Conservation (phyloP, 2,113 vertebrate genomes). For the Amazona vittata region DNA sequence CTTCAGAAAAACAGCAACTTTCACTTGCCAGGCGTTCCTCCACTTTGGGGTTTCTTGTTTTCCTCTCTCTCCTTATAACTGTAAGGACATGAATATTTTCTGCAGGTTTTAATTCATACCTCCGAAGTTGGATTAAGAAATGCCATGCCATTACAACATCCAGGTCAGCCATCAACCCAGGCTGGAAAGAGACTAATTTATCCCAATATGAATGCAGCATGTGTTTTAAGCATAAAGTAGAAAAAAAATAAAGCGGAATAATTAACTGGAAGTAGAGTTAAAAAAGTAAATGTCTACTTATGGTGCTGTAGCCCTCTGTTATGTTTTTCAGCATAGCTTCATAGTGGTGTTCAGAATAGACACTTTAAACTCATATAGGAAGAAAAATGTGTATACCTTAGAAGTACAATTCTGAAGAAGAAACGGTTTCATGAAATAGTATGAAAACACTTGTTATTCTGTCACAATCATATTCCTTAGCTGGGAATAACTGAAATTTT, state of each 20-base stretch:
- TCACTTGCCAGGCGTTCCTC: neutral
- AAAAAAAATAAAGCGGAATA: neutral
- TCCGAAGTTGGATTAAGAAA: neutral
- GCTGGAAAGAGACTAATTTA: neutral
- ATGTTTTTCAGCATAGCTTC: neutral
- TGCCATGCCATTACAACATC: neutral
- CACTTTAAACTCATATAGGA: neutral
- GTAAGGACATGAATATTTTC: neutral
- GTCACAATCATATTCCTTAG: neutral
- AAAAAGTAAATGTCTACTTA: neutral
- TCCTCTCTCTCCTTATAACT: neutral
- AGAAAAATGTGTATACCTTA: neutral
- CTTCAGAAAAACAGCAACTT: neutral
- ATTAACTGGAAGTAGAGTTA: neutral
- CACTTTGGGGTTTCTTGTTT: neutral
- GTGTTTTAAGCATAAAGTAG: neutral
- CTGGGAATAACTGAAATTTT: neutral
- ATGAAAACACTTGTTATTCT: neutral
- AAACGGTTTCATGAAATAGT: neutral
- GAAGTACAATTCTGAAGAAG: neutral
- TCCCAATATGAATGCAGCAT: too few relatives aligned
- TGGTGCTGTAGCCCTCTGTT: neutral
- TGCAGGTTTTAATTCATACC: constrained; percentile 16
- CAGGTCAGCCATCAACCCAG: neutral
- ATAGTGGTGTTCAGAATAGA: neutral